Conservation (phyloP, 2,113 vertebrate species). For the Equus przewalskii region DNA sequence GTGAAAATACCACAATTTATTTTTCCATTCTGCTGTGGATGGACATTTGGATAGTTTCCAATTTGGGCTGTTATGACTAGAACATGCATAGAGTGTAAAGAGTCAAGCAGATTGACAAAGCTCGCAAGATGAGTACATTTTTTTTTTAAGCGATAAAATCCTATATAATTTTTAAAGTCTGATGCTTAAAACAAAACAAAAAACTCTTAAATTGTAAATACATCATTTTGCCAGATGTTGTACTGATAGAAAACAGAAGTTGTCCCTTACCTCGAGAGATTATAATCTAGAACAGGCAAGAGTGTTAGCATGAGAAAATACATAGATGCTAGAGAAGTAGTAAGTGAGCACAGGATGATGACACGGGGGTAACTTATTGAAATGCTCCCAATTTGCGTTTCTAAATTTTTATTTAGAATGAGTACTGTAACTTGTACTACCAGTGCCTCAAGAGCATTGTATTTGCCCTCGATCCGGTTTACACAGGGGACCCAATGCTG, state of each 20-base stretch:
- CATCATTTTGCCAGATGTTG: neutral
- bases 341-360: accelerated
- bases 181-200: neutral
- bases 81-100: neutral
- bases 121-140: neutral
- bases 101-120: neutral
- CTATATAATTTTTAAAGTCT: neutral
- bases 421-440: no score
- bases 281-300: neutral
- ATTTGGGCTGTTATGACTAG: neutral
- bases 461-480: neutral
- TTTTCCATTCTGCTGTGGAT: neutral
- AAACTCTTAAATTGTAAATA: neutral
- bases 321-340: accelerated
- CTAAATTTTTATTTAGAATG: neutral
- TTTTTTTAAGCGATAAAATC: neutral
- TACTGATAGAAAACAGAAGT: neutral
- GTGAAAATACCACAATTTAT: neutral
- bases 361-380: neutral
- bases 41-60: neutral
- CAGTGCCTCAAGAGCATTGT: neutral
- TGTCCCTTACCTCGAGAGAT: neutral
- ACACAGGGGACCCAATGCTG: neutral
- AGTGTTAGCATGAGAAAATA: neutral
- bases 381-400: neutral